These are phyloP conservation scores for Hartigia nigra DNA, from an alignment of 2,888 invertebrate genomes.

Conservation along the genomic window DNA sequence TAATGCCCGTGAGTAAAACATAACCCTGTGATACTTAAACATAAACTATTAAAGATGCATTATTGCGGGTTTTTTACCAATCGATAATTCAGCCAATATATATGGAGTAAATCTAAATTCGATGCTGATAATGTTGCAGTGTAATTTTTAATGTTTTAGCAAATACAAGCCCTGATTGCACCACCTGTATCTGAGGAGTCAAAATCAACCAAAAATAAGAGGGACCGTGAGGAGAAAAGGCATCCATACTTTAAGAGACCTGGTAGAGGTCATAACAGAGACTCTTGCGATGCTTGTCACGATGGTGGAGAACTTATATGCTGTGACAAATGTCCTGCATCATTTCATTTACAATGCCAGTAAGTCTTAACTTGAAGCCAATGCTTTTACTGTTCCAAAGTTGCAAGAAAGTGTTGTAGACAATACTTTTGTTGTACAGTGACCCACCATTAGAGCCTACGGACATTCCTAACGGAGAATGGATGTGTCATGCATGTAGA, in stretches of 20 bases:
- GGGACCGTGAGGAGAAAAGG: conserved; percentile 69
- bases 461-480: conserved; percentile 90
- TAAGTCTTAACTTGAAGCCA: conserved; percentile 67
- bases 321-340: conserved; percentile 95
- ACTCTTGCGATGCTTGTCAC: conserved; percentile 92
- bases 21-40: conserved; percentile 22
- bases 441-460: conserved; percentile 92
- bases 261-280: conserved; percentile 91
- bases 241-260: conserved; percentile 88
- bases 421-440: conserved; percentile 67
- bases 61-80: conserved; percentile 18
- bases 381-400: neutral
- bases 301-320: conserved; percentile 96
- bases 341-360: conserved; percentile 97
- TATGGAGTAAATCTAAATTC: neutral
- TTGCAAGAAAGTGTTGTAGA: conserved; percentile 9
- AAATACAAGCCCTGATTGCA: conserved; percentile 89
- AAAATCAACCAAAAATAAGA: conserved; percentile 70
- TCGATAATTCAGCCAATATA: neutral
- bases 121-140: conserved; percentile 35
- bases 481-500: conserved; percentile 89
- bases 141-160: conserved; percentile 69
- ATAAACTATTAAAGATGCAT: conserved; percentile 50
- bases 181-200: conserved; percentile 84
- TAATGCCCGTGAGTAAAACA: conserved; percentile 83